Percentiles rank a stretch among this genome's conserved stretches.
phyloP scores from a whole-genome alignment of 2,797 vertebrate species.

The Aulostomus chinensis region DNA sequence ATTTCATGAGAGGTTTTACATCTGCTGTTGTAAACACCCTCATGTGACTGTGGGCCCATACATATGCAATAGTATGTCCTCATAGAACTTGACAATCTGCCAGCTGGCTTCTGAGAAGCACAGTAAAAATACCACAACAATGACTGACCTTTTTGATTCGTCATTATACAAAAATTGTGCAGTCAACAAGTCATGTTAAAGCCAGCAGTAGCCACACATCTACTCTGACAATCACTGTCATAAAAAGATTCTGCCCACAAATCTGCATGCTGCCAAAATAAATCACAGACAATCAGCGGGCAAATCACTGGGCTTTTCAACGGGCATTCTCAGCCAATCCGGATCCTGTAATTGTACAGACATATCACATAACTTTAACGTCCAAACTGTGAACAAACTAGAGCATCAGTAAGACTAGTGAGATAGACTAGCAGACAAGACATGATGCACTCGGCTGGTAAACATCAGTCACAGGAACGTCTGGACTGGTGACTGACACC shows the following conservation, averaged over 20 bases:
- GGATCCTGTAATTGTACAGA: constrained; percentile 58
- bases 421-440: constrained; percentile 32
- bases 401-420: constrained; percentile 18
- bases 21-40: too few relatives aligned
- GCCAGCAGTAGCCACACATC: constrained; percentile 38
- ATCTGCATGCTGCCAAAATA: constrained; percentile 54
- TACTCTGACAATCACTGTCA: constrained; percentile 51
- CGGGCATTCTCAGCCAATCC: constrained; percentile 50
- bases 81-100: neutral
- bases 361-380: constrained; percentile 44
- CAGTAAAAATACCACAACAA: constrained; percentile 16
- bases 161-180: constrained; percentile 41
- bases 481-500: constrained; percentile 58
- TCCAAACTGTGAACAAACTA: constrained; percentile 11
- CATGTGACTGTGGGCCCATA: too few relatives aligned
- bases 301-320: too few relatives aligned
- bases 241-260: constrained; percentile 56
- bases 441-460: constrained; percentile 41
- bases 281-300: constrained; percentile 62
- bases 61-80: too few relatives aligned
- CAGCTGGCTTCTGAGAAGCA: constrained; percentile 25
- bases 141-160: constrained; percentile 20
- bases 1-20: too few relatives aligned
- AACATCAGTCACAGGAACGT: constrained; percentile 31
- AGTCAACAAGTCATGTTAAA: constrained; percentile 52